Evolutionary conservation across 2,888 invertebrate genomes (phyloP).

Genomic region (Ochropleura leucogaster): DNA sequence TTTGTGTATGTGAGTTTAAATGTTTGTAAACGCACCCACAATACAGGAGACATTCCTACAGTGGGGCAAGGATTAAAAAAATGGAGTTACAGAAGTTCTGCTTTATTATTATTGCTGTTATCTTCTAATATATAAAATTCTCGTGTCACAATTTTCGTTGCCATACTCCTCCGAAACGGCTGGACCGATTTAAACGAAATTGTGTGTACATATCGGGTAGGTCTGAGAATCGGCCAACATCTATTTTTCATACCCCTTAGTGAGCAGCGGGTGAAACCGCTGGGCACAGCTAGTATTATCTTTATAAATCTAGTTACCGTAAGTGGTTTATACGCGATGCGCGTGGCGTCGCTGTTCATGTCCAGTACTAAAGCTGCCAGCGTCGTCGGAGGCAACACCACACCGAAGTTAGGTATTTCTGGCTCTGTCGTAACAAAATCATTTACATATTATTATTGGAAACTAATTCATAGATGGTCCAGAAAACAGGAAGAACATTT

Average conservation of each 20-base stretch:
- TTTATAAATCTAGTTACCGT: slow-evolving; percentile 69
- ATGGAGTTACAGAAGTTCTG: background rate
- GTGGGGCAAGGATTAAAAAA: too few relatives aligned
- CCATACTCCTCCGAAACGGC: too few relatives aligned
- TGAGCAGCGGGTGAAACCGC: too few relatives aligned
- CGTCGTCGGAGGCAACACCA: slow-evolving; percentile 77
- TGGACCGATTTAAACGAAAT: too few relatives aligned
- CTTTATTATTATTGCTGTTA: background rate
- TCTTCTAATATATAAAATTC: too few relatives aligned
- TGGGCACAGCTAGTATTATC: background rate
- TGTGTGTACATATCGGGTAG: too few relatives aligned
- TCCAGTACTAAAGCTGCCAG: slow-evolving; percentile 75
- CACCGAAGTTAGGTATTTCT: slow-evolving; percentile 76
- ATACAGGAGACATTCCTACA: too few relatives aligned
- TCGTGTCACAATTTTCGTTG: too few relatives aligned
- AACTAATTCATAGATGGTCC: background rate
- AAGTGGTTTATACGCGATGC: slow-evolving; percentile 75
- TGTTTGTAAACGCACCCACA: too few relatives aligned
- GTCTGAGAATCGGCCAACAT: too few relatives aligned
- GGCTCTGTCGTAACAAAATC: slow-evolving; percentile 51
- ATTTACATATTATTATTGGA: background rate
- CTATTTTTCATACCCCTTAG: too few relatives aligned
- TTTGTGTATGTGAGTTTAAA: too few relatives aligned
- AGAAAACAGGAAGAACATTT: background rate
- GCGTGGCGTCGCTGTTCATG: slow-evolving; percentile 84